Conservation (phyloP, 2,113 vertebrate species). For the Ceuthmochares aereus region DNA sequence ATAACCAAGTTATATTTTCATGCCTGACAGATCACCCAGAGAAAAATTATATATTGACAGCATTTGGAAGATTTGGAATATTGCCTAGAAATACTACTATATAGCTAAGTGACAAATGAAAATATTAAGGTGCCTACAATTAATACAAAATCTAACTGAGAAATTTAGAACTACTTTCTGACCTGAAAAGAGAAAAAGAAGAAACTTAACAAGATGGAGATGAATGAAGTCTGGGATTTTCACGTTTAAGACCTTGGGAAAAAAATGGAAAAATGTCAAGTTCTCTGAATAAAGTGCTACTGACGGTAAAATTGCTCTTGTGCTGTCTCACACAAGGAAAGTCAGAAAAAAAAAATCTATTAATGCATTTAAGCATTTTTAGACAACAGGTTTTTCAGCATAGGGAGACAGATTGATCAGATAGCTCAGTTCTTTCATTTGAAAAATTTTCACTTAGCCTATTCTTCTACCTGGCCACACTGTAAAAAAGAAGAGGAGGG, state of each 20-base stretch:
- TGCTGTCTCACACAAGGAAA: background rate
- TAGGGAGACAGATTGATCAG: background rate
- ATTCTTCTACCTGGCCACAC: background rate
- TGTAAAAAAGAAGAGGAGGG: too few relatives aligned
- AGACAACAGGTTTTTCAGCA: background rate
- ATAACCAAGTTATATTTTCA: background rate
- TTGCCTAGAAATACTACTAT: background rate
- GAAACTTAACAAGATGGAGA: background rate
- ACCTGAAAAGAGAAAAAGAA: background rate
- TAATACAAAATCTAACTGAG: background rate
- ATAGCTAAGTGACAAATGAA: background rate
- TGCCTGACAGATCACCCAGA: background rate
- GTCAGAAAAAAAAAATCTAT: background rate
- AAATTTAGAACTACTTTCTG: constrained; percentile 5
- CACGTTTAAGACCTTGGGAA: constrained; percentile 22
- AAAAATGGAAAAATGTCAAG: background rate
- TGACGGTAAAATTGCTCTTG: background rate
- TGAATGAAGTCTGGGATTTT: constrained; percentile 7
- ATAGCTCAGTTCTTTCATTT: background rate
- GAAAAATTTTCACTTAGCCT: background rate
- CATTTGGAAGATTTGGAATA: constrained; percentile 26
- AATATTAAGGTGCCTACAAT: constrained; percentile 19
- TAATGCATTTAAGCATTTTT: background rate
- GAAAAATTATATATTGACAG: background rate
- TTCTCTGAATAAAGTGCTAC: background rate